Evolutionary conservation across 2,797 vertebrate species (phyloP), one percentile per base, ranked within the genome.

Genomic region (Heterohyrax brucei): DNA sequence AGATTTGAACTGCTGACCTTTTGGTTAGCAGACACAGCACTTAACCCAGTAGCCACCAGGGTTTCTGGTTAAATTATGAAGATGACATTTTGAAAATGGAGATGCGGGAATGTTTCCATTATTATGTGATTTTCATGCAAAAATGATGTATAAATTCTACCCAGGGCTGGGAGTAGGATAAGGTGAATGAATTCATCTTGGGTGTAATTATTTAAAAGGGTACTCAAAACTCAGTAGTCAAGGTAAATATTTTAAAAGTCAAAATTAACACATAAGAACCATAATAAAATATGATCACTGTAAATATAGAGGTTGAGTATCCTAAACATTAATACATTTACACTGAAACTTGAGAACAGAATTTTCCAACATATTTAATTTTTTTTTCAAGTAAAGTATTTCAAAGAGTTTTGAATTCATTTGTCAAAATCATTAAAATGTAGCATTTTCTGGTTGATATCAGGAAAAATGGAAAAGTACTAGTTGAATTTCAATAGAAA

Each of bases 401-500:
- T 28, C 24, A 89, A 78, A 83, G 64, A 79, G 46, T 77, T 93
- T 87, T 86, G 39, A 88, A 77, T 26, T 4, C 75, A 64, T 75
- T 79, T 87, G 30, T 90, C 87, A 93, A 93, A 86, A 82, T 94
- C 61, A 80, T 61, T 78, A 94, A 95, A 84, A 94, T 33, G 56
- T 33, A 91, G 33, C 78, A 64, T 87, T 44, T 92, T 95, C 77
- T 96, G 44, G 62, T 75, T 96, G 89, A 80, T 50, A 70, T 82
- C 48, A 85, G 56, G 76, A 39, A 83, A 86, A 21, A 86, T 0
- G 73, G 48, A 88, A 93, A 82, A 83, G 85, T 91, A 95, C 48
- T 75, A 81, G 50, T 2, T 95, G 82, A 93, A 80, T 89, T 95
- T 88, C 73, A 95, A 90, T 59, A 88, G 82, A 96, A 85, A 70